Evolutionary conservation across 2,113 vertebrate genomes (phyloP).

Genomic region (Phrynosoma blainvillii): DNA sequence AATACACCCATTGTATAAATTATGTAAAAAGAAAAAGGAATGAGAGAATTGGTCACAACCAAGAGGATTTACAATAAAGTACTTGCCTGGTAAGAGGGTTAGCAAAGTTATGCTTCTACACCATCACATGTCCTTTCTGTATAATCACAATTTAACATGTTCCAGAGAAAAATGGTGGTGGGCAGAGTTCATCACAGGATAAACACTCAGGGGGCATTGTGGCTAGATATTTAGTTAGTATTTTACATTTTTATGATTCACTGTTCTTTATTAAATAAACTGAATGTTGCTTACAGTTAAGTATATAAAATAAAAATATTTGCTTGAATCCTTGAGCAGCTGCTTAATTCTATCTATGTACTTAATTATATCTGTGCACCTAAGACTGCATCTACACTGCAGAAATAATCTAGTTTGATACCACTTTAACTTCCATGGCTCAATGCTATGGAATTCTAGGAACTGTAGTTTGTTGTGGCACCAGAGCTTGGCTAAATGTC

Average conservation of each 20-base stretch:
- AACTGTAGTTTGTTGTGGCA: no score
- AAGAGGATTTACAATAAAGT: slow-evolving; percentile 74
- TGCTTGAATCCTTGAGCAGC: no score
- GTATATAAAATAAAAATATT: slow-evolving; percentile 1
- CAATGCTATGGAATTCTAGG: no score
- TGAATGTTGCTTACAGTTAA: not conserved
- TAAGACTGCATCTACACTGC: no score
- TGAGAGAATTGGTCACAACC: slow-evolving; percentile 69
- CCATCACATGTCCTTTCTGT: slow-evolving; percentile 17
- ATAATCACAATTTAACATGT: slow-evolving; percentile 29
- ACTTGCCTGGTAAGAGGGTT: slow-evolving; percentile 83
- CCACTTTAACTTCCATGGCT: no score
- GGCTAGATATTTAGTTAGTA: slow-evolving; percentile 61
- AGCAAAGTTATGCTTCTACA: slow-evolving; percentile 68
- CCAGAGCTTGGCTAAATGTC: no score
- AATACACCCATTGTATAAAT: slow-evolving; percentile 70
- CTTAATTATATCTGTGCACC: no score
- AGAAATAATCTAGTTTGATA: no score
- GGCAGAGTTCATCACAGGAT: slow-evolving; percentile 3
- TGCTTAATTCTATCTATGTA: no score
- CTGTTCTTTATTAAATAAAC: slow-evolving; percentile 12
- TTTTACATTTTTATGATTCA: slow-evolving; percentile 64
- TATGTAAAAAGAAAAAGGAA: slow-evolving; percentile 69
- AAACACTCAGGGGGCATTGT: slow-evolving; percentile 45
- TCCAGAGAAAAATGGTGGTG: not conserved